phyloP scores from a whole-genome alignment of 2,797 vertebrate genomes.

The Hoplostethus atlanticus region DNA sequence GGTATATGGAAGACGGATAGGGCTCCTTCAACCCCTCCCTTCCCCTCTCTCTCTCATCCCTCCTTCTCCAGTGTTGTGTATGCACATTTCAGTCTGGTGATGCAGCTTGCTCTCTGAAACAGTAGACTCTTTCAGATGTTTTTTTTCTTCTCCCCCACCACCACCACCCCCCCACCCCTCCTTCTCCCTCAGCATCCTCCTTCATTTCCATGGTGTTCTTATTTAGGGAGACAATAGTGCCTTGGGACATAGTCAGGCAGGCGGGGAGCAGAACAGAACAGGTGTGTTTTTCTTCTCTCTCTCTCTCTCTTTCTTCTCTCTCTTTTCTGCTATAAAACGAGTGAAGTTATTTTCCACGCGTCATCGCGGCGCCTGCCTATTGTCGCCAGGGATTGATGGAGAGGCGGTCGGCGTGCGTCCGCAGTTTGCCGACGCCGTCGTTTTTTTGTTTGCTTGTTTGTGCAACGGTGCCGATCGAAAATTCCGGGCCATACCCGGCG shows the following conservation, averaged over 20 bases:
- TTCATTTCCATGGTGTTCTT: conserved; percentile 62
- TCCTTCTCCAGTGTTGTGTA: conserved; percentile 36
- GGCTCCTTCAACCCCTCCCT: conserved; percentile 16
- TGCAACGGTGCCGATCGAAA: conserved; percentile 42
- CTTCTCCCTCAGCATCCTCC: conserved; percentile 12
- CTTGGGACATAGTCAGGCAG: conserved; percentile 45
- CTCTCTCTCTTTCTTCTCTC: conserved; percentile 2
- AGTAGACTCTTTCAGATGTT: conserved; percentile 38
- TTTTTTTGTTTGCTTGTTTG: conserved; percentile 42
- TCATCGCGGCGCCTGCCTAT: conserved; percentile 49
- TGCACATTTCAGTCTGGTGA: conserved; percentile 47
- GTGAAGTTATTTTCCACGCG: conserved; percentile 49
- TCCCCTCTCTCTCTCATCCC: conserved; percentile 7
- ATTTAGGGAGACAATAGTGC: conserved; percentile 51
- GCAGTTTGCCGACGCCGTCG: conserved; percentile 42
- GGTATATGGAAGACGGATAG: conserved; percentile 54
- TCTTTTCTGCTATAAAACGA: conserved; percentile 42
- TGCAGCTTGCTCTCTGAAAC: conserved; percentile 41
- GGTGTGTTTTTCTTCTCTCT: conserved; percentile 20
- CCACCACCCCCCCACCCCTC: background rate
- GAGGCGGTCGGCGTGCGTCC: conserved; percentile 44
- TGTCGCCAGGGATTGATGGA: conserved; percentile 48
- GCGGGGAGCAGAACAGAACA: conserved; percentile 38
- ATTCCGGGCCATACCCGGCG: conserved; percentile 21
- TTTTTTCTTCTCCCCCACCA: background rate